Conservation (phyloP, 2,113 vertebrate species). For the Salvelinus sp. region DNA sequence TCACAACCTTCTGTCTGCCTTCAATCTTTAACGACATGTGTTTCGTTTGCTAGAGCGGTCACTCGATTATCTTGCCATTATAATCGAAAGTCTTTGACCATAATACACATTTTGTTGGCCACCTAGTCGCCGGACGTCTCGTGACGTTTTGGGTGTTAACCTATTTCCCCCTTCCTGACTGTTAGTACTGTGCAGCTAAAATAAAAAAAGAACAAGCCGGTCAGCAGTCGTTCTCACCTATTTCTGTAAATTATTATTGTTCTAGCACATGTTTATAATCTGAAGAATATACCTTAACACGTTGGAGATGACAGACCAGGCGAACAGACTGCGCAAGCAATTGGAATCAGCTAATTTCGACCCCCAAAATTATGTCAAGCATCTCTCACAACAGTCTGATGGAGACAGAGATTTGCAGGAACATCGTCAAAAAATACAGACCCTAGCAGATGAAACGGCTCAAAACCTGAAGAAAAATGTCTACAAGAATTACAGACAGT, state of each 20-base stretch:
- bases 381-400: conserved; percentile 95
- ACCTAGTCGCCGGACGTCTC: conserved; percentile 21
- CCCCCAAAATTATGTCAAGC: conserved; percentile 90
- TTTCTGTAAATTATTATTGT: too few relatives aligned
- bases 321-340: conserved; percentile 81
- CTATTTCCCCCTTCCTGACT: conserved; percentile 21
- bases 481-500: conserved; percentile 98
- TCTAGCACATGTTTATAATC: too few relatives aligned
- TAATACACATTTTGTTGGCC: conserved; percentile 26
- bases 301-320: conserved; percentile 73
- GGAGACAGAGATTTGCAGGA: conserved; percentile 95
- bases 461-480: conserved; percentile 98
- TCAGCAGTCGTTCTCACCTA: not conserved
- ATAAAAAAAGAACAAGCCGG: conserved; percentile 24
- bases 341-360: conserved; percentile 90
- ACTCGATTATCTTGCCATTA: too few relatives aligned
- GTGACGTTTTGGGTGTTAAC: conserved; percentile 59
- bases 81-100: too few relatives aligned
- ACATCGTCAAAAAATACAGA: conserved; percentile 95
- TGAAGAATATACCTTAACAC: not conserved
- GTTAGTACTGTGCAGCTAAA: conserved; percentile 37
- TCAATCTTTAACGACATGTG: too few relatives aligned
- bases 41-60: too few relatives aligned
- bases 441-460: conserved; percentile 93
- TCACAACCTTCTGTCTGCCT: too few relatives aligned